Percentiles rank a stretch among this genome's conserved stretches.
phyloP scores from a whole-genome alignment of 1,140 invertebrate genomes.

The Orius laevigatus region DNA sequence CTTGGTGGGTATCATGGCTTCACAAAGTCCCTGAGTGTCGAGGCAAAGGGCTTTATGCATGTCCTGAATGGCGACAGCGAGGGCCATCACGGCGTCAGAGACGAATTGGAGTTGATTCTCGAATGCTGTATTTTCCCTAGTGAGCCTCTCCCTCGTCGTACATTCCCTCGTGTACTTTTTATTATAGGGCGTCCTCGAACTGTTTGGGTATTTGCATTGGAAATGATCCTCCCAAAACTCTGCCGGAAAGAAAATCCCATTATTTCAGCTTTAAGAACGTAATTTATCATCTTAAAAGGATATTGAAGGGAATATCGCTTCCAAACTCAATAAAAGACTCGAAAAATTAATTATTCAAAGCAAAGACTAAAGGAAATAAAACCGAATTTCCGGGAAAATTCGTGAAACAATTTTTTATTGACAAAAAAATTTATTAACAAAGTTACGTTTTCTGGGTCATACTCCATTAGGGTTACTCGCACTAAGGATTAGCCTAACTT shows the following conservation, averaged over 20 bases:
- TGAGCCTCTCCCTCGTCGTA: constrained; percentile 53
- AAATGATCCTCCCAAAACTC: constrained; percentile 90
- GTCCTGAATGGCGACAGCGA: constrained; percentile 64
- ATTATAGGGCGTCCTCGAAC: constrained; percentile 63
- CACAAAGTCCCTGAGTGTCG: constrained; percentile 53
- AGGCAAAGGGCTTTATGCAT: constrained; percentile 69
- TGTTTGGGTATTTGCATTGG: constrained; percentile 60
- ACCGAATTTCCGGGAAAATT: too few species aligned
- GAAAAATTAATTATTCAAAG: too few species aligned
- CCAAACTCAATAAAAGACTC: too few species aligned
- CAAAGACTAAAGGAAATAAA: too few species aligned
- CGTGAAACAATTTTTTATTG: too few species aligned
- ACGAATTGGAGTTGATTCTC: constrained; percentile 85
- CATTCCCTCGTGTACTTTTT: constrained; percentile 43
- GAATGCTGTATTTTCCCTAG: constrained; percentile 57
- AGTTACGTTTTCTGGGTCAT: too few species aligned
- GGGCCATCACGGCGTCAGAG: constrained; percentile 79
- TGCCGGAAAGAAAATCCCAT: constrained; percentile 25
- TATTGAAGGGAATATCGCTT: too few species aligned
- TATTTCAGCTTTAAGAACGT: too few species aligned
- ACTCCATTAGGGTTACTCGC: too few species aligned
- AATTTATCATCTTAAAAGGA: too few species aligned
- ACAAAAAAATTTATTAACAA: too few species aligned
- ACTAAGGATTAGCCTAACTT: too few species aligned
- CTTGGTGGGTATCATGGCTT: constrained; percentile 73